phyloP scores from a whole-genome alignment of 2,888 invertebrate species.

The Cephus spinipes region DNA sequence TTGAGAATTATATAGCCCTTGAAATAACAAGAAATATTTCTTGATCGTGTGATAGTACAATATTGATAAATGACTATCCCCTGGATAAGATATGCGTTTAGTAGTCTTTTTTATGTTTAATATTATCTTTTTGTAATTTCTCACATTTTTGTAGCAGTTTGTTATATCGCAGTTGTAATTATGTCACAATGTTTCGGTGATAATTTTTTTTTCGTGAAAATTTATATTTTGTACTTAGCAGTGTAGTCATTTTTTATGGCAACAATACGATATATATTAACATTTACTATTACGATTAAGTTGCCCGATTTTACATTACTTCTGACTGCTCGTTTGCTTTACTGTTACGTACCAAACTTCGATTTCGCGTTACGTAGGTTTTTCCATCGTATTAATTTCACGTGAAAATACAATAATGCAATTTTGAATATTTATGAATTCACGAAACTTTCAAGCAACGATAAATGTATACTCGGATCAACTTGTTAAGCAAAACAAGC shows the following conservation, averaged over 20 bases:
- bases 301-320: not conserved
- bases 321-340: not conserved
- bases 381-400: not conserved
- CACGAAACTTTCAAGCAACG: not conserved
- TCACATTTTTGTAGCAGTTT: not conserved
- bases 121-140: not conserved
- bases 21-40: not conserved
- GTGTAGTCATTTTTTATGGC: too few relatives aligned
- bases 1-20: not conserved
- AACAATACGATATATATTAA: not conserved
- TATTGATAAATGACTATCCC: not conserved
- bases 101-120: not conserved
- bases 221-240: too few relatives aligned
- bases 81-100: not conserved
- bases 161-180: not conserved
- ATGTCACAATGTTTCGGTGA: not conserved
- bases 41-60: not conserved
- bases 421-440: not conserved
- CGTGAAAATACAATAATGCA: not conserved
- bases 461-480: not conserved
- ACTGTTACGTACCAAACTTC: not conserved
- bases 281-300: not conserved
- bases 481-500: slow-evolving; percentile 1
- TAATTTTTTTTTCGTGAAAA: not conserved
- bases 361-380: not conserved